Base-by-base conservation (phyloP, 2,113 vertebrate species). In the Nothobranchius kuhntae region DNA sequence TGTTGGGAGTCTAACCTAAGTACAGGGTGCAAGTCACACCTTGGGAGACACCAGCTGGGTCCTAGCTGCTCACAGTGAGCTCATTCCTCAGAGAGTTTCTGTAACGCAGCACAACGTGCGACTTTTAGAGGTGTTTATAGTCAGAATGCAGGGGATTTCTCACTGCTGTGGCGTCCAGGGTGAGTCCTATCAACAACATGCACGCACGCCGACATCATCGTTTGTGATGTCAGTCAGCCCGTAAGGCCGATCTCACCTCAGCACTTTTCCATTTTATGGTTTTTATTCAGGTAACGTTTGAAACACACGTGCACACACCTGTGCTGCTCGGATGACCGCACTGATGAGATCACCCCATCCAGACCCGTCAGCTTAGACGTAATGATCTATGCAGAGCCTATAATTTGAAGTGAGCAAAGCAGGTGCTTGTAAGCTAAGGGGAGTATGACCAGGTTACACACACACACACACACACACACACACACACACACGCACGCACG, bases 1-100 rank as follows among this genome's bases (percentile, higher is more conserved):
- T 88, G 80, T 86, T 50, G 71, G 87, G 79, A 87, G 70, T 87
- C 84, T 80, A 61, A 74, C 82, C 75, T 80, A 85, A 85, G 76
- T 70, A 64, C 45, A 51, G 74, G 51, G 44, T 78, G 76, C 75
- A 74, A 82, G 86, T 84, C 82, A 83, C 76, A 81, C 82, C 74
- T 55, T 40, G 48, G 62, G 58, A 85, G 83, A 83, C 56, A 72
- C 58, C 71, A 82, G 81, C 77, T 84, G 74, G 30, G 30, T 30
- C 30, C 30, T 61, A 58, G 53, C 72, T 67, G 35, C 60, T 58
- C 71, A 53, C 48, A 52, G 72, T 86, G 85, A 87, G 69, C 62
- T 87, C 88, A 84, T 42, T 24, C 48, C 48, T 75, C 44, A 54
- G 58, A 75, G 45, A 52, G 42, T 3, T n/a, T 13, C 52, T 77